Evolutionary conservation across 2,888 invertebrate genomes (phyloP), one percentile per base, ranked within the genome.

Genomic region (Blera fallax): DNA sequence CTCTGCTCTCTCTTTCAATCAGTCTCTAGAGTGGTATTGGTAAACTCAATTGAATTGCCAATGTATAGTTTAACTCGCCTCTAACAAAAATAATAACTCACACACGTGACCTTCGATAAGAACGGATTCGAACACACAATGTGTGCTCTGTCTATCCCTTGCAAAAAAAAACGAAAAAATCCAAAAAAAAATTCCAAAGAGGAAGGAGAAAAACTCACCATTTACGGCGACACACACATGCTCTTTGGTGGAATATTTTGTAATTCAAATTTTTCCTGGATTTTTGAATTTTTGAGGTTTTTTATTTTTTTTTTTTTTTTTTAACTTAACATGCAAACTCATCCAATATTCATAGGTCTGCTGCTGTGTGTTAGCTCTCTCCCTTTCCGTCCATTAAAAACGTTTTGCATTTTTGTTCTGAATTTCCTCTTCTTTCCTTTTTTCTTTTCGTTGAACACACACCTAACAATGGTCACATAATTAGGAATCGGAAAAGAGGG

Each of bases 391-490:
- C 72, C 72, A 64, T 79, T 80, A 73, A 74, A 45, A 62, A 27
- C 74, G 52, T 80, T 80, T 80, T 74, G 80, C 80, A 80, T 79
- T 60, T 80, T 45, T 67, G 24, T 80, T 60, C 67, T 40, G 56
- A 67, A 52, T 65, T 67, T 34, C 50, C 32, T 24, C 14, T 43
- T 50, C 34, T 24, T 58, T 56, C 29, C 27, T 1, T 54, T 43
- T 48, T 8, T 58, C 32, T 32, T 16, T 14, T 27, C 5, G 8
- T 40, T 37, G 10, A 29, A 52, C 48, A 50, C 29, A 69, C 62
- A 67, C 32, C 48, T 74, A 80, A 84, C 84, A 84, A 84, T 84
- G 84, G 80, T 16, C 84, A 70, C 65, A 80, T 84, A 80, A 84
- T 84, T 80, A 84, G 80, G 70, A 70, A 58, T 64, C 34, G 69